Evolutionary conservation across 2,797 vertebrate species (phyloP), one percentile per base, ranked within the genome.

Genomic region (Halcyon smyrnensis): DNA sequence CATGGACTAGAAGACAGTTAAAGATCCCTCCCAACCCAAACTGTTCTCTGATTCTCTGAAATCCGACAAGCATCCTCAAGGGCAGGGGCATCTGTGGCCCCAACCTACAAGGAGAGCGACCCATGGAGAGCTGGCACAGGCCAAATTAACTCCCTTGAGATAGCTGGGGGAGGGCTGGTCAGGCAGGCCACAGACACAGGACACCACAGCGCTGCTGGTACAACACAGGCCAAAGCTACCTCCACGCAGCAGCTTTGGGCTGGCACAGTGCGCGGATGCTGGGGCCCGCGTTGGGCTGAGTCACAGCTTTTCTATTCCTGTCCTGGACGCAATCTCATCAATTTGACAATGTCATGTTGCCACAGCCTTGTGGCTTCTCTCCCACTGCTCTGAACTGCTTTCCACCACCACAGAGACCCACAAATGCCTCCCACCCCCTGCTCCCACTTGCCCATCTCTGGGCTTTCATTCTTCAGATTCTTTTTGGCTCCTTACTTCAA

Each of bases 351-450:
- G 34, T 59, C 65, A 92, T 34, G 62, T 71, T 53, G n/a, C 32
- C 56, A 80, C 28, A 57, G 25, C 27, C 56, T 65, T 48, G n/a
- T 41, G 43, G n/a, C 43, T 89, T 79, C 74, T 71, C 39, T 80
- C n/a, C 43, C 34, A 25, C 20, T 81, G 57, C 12, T 27, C 54
- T 41, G 23, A 92, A 68, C 39, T 43, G 39, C 37, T 70, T 18
- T 56, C 30, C 30, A 80, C 15, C 24, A 46, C 34, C 77, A 50
- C 1, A 3, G 60, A 88, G 70, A 54, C 39, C 19, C 51, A 71
- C 0, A 0, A 36, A 87, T 1, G 1, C 6, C 6, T 91, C 48
- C n/a, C 15, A 79, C 36, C 43, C 82, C 34, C 77, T 79, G 43
- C 21, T 85, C 34, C 68, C 3, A 1, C 50, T 84, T 2, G 1